A percentile compares a stretch with the other conserved stretches of the same genome.
Conservation (phyloP, 35 echinoderm and acorn worm genomes). For the Strongylocentrotus purpuratus region DNA sequence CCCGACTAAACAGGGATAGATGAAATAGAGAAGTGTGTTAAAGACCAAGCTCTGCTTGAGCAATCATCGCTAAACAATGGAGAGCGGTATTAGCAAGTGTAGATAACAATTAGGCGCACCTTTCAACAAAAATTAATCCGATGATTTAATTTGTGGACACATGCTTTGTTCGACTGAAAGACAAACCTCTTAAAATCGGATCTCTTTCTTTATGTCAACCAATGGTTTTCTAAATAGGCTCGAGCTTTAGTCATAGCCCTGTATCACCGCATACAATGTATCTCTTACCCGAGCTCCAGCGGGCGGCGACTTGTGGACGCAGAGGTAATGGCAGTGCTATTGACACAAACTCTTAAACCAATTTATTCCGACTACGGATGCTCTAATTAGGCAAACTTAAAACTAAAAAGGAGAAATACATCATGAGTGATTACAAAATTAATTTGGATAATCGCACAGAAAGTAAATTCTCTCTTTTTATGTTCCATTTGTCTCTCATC, state of each 20-base stretch:
- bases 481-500: not conserved
- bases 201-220: conserved; percentile 18
- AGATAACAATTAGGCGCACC: conserved; percentile 36
- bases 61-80: not conserved
- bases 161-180: conserved; percentile 17
- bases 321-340: conserved; percentile 40
- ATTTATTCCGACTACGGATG: conserved; percentile 39
- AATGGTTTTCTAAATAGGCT: conserved; percentile 13
- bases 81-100: conserved; percentile 14
- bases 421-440: conserved; percentile 39
- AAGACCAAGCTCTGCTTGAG: not conserved
- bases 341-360: conserved; percentile 51
- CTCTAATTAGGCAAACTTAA: conserved; percentile 18
- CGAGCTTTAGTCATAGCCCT: not conserved
- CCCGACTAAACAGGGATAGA: not conserved
- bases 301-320: conserved; percentile 7
- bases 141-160: conserved; percentile 40
- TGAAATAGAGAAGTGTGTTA: not conserved
- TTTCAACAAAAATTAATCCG: conserved; percentile 32
- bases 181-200: conserved; percentile 17
- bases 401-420: not conserved
- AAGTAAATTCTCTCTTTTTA: conserved; percentile 18
- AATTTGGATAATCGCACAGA: conserved; percentile 25
- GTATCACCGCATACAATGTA: not conserved
- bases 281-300: not conserved